These are phyloP conservation scores for Plumapathes pennacea DNA, from an alignment of 92 coral and sea anemone species.

Conservation along the genomic window DNA sequence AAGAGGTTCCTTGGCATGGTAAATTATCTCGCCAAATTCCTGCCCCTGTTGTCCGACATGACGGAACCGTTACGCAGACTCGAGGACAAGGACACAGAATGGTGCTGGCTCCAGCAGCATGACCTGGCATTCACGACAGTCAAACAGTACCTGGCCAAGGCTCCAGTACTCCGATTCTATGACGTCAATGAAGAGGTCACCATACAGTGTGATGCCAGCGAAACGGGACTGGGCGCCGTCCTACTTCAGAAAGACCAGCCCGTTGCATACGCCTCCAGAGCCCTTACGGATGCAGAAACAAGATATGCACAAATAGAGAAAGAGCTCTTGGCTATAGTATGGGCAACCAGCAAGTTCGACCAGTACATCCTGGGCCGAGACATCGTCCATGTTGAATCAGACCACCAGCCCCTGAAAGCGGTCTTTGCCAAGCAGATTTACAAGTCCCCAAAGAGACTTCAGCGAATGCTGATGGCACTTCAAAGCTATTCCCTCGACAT, in stretches of 20 bases:
- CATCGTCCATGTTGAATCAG: slow-evolving; percentile 21
- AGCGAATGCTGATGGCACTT: slow-evolving; percentile 29
- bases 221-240: slow-evolving; percentile 41
- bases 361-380: slow-evolving; percentile 47
- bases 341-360: slow-evolving; percentile 37
- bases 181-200: slow-evolving; percentile 22
- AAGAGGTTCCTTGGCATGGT: slow-evolving; percentile 46
- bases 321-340: slow-evolving; percentile 37
- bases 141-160: slow-evolving; percentile 20
- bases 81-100: slow-evolving; percentile 36
- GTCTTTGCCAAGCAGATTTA: slow-evolving; percentile 28
- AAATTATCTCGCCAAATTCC: slow-evolving; percentile 38
- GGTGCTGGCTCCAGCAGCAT: slow-evolving; percentile 43
- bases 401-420: slow-evolving; percentile 45
- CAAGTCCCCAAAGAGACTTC: slow-evolving; percentile 45
- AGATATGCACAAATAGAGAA: slow-evolving; percentile 14
- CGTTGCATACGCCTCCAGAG: slow-evolving; percentile 32
- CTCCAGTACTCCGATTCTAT: slow-evolving; percentile 27
- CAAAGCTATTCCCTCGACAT: slow-evolving; percentile 28
- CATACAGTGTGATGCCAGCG: slow-evolving; percentile 39
- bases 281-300: slow-evolving; percentile 29
- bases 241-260: slow-evolving; percentile 47
- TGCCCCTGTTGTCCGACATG: slow-evolving; percentile 34
- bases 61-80: slow-evolving; percentile 38
- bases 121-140: slow-evolving; percentile 23